These are phyloP conservation scores for Drosophila nigricruria DNA, from an alignment of 2,888 invertebrate species.

Conservation along the genomic window DNA sequence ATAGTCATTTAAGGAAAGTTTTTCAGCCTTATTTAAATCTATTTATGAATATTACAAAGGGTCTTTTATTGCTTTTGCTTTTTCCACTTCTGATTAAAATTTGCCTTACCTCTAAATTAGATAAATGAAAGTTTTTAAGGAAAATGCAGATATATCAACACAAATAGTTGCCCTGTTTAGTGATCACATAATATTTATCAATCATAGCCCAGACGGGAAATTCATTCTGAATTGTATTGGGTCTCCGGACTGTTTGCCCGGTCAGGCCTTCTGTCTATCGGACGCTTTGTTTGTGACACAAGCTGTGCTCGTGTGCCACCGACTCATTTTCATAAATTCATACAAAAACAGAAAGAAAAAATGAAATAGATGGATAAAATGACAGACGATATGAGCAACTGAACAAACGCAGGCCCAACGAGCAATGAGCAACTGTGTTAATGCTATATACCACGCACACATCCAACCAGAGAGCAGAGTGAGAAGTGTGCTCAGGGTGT, in stretches of 20 bases:
- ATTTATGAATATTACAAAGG: background rate
- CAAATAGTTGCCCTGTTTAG: background rate
- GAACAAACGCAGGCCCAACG: slow-evolving; percentile 67
- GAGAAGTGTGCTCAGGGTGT: slow-evolving; percentile 7
- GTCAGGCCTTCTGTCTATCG: slow-evolving; percentile 22
- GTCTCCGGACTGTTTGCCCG: slow-evolving; percentile 17
- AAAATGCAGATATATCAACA: background rate
- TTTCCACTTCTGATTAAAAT: background rate
- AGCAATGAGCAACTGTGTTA: slow-evolving; percentile 74
- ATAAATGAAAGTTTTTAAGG: background rate
- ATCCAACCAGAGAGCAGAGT: slow-evolving; percentile 26
- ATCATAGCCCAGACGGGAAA: background rate
- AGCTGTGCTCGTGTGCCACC: slow-evolving; percentile 45
- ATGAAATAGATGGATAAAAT: slow-evolving; percentile 54
- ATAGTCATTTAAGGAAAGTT: background rate
- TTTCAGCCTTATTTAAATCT: background rate
- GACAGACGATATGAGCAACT: slow-evolving; percentile 72
- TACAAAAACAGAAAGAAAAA: slow-evolving; percentile 36
- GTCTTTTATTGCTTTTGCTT: background rate
- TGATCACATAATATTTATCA: slow-evolving; percentile 12
- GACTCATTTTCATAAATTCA: slow-evolving; percentile 81
- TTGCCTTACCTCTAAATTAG: too few relatives aligned
- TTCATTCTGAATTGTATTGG: slow-evolving; percentile 27
- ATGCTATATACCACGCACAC: slow-evolving; percentile 66
- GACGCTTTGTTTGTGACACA: slow-evolving; percentile 60